Evolutionary conservation across 2,113 vertebrate genomes (phyloP).

Genomic region (Ascaphus truei): DNA sequence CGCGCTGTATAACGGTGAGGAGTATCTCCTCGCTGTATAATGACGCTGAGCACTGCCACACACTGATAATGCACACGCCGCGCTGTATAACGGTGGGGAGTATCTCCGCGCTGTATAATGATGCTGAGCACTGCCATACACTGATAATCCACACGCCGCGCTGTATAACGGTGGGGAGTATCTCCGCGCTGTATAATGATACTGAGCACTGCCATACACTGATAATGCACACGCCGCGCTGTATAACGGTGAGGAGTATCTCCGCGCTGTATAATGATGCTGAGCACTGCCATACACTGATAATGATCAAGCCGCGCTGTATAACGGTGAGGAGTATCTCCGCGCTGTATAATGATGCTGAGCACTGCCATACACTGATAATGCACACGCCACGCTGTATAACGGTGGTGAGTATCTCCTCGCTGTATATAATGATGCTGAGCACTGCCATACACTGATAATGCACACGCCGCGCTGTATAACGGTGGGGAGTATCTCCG

Average conservation of each 20-base stretch:
- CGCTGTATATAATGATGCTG: neutral
- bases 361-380: neutral
- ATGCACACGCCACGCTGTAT: neutral
- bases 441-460: neutral
- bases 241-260: neutral
- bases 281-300: neutral
- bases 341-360: neutral
- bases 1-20: neutral
- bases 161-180: neutral
- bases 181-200: neutral
- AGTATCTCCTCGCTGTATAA: no score
- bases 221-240: neutral
- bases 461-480: neutral
- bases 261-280: neutral
- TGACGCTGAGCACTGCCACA: neutral
- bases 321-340: neutral
- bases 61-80: neutral
- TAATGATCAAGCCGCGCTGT: neutral
- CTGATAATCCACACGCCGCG: neutral
- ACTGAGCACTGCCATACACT: neutral
- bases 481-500: neutral
- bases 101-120: neutral
- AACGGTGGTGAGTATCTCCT: neutral
- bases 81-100: neutral
- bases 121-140: neutral